These are phyloP conservation scores for Pinctada fucata DNA, from an alignment of 2,888 invertebrate species.

Conservation along the genomic window DNA sequence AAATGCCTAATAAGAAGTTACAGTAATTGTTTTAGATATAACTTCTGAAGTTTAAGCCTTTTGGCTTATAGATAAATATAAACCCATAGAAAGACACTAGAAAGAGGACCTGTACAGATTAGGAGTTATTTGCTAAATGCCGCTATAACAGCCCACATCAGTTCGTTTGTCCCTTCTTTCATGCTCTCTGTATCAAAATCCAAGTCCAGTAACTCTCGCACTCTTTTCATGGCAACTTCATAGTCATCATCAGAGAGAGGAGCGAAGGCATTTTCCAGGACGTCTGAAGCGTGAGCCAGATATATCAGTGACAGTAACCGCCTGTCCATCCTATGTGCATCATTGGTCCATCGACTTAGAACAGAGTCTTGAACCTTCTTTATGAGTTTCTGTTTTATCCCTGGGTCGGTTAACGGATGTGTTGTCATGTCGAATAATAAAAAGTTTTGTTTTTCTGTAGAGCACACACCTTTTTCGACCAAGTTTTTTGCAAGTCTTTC, in stretches of 20 bases:
- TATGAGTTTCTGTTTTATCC: conserved; percentile 95
- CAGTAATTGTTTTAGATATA: too few relatives aligned
- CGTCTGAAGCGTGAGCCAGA: conserved; percentile 98
- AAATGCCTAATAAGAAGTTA: too few relatives aligned
- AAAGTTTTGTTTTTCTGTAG: conserved; percentile 99
- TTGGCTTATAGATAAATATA: too few relatives aligned
- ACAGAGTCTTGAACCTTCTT: conserved; percentile 97
- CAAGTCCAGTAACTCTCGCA: conserved; percentile 95
- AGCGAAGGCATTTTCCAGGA: conserved; percentile 99
- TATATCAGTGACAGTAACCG: conserved; percentile 94
- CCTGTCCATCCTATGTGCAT: conserved; percentile 97
- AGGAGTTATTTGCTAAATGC: conserved; percentile 92
- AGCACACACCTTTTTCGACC: conserved; percentile 98
- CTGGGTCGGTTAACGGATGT: conserved; percentile 97
- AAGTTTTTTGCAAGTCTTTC: conserved; percentile 99
- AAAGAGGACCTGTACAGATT: too few relatives aligned
- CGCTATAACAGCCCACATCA: conserved; percentile 99
- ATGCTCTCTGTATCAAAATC: conserved; percentile 97
- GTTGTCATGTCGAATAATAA: conserved; percentile 99
- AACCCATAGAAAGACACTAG: too few relatives aligned
- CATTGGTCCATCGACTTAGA: conserved; percentile 94
- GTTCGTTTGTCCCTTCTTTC: conserved; percentile 84
- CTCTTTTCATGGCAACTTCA: conserved; percentile 97
- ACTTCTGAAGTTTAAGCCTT: too few relatives aligned
- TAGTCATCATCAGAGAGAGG: conserved; percentile 96